Evolutionary conservation across 2,888 invertebrate genomes (phyloP), one percentile per base, ranked within the genome.

Genomic region (Leucophora obtusa): DNA sequence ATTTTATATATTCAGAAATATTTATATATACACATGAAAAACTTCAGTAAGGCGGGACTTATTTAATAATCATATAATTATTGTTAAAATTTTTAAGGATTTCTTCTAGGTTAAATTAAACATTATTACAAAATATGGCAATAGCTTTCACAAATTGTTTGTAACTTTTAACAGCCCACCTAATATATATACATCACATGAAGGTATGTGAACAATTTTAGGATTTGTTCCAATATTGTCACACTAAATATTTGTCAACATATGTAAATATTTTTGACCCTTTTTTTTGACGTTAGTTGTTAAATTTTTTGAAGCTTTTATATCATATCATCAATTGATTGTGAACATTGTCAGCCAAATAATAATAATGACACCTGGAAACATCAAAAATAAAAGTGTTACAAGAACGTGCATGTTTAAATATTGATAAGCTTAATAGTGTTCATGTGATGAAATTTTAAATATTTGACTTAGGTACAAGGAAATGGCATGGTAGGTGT

Each of bases 161-260:
- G 3, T 6, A 28, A 6, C 6, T 28, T 4, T 28, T 28, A 28
- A 28, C 5, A 6, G 28, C 28, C 28, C 28, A 28, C 28, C 28
- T 28, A 28, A 28, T 28, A 28, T 7, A 21, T 21, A 21, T 21
- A 21, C 21, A 21, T 21, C n/a, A 28, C 28, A 28, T 28, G 6
- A 6, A 28, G 6, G 7, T 6, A 28, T 21, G 4, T 21, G 21
- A 28, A 28, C 3, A 28, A 28, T 6, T 28, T 38, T 38, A 1
- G 38, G 4, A 38, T 38, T 11, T 38, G n/a, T 47, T 47, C n/a
- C 14, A 4, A 7, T 47, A 1, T 47, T 47, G 43, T 47, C 43
- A n/a, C n/a, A 47, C 43, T n/a, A 47, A 47, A 47, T 47, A 47
- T 47, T 47, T 47, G n/a, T n/a, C 43, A 47, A n/a, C 43, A 47